Percentiles rank a stretch among this genome's conserved stretches.
Conservation (phyloP, 2,888 invertebrate genomes). For the Lamellibrachia columna region DNA sequence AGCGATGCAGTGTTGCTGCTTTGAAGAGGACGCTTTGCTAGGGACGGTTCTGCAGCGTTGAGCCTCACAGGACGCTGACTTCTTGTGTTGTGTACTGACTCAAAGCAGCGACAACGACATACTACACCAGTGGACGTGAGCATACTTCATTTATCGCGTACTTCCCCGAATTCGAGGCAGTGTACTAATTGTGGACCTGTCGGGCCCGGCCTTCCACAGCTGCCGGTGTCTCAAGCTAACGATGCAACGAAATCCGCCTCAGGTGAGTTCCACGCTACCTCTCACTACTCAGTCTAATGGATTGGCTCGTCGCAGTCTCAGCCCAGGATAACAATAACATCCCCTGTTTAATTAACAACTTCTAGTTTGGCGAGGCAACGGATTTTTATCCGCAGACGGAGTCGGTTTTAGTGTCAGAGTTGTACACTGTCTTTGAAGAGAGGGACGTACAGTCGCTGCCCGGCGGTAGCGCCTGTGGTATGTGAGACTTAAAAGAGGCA, state of each 20-base stretch:
- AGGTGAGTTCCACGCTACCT: background rate
- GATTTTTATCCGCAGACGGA: background rate
- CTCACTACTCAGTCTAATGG: background rate
- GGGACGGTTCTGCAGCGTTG: background rate
- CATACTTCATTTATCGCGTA: background rate
- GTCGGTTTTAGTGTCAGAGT: background rate
- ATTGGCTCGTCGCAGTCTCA: background rate
- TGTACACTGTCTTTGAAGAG: background rate
- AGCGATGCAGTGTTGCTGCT: background rate
- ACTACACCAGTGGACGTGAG: background rate
- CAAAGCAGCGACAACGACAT: background rate
- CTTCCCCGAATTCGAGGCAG: background rate
- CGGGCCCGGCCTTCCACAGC: background rate
- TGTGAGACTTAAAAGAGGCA: background rate
- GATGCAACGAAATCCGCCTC: background rate
- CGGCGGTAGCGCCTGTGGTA: background rate
- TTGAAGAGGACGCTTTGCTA: background rate
- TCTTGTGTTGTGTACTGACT: background rate
- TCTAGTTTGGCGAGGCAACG: background rate
- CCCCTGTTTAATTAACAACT: background rate
- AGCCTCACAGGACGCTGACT: background rate
- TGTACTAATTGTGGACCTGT: background rate
- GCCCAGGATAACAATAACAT: background rate
- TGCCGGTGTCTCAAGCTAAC: background rate
- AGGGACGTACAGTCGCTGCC: background rate